Evolutionary conservation across 2,888 invertebrate species (phyloP).

Genomic region (Calephelis perditalis): DNA sequence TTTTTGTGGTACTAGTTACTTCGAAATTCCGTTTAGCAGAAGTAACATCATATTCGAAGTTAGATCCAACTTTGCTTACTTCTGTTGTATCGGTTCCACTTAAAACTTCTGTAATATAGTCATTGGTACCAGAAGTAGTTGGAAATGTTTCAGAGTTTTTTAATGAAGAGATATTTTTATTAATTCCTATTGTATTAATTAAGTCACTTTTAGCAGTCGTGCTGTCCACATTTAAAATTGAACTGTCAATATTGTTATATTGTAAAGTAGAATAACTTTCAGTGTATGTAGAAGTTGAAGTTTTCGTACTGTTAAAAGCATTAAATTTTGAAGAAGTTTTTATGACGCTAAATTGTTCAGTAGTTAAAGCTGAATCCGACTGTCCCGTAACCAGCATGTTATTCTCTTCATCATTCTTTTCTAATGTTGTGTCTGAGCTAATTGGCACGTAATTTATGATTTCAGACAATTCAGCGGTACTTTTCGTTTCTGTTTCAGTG

Average conservation of each 20-base stretch:
- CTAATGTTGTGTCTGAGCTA: background rate
- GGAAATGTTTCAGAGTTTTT: background rate
- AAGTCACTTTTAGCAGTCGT: background rate
- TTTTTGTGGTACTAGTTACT: background rate
- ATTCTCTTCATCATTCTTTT: background rate
- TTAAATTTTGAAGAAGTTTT: background rate
- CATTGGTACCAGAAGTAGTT: background rate
- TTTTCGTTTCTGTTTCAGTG: background rate
- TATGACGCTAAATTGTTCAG: background rate
- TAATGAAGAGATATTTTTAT: background rate
- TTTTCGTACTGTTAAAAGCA: background rate
- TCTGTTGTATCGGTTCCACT: too few relatives aligned
- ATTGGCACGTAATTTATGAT: background rate
- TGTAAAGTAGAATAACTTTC: background rate
- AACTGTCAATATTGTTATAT: background rate
- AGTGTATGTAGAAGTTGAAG: background rate
- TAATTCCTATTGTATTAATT: background rate
- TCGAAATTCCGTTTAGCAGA: background rate
- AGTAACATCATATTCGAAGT: too few relatives aligned
- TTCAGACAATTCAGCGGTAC: background rate
- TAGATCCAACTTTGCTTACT: too few relatives aligned
- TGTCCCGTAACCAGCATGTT: background rate
- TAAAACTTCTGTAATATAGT: background rate
- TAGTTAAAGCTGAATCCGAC: background rate
- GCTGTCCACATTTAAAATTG: background rate